Base-by-base conservation (phyloP, 2,888 invertebrate genomes). In the Platypus cylindrus region DNA sequence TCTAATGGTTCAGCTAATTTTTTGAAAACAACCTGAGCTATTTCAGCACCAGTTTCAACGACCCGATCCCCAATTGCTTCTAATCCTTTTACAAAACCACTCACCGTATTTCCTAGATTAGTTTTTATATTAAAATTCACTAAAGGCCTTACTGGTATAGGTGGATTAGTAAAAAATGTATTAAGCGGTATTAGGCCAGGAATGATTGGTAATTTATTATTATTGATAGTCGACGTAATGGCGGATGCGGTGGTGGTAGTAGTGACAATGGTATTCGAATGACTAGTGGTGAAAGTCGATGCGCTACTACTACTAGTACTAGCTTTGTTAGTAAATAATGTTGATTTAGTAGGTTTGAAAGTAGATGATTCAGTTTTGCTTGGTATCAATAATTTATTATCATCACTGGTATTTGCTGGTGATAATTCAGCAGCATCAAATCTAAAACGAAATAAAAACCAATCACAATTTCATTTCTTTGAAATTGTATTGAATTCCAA, bases 11-110 rank as follows among this genome's bases (percentile, higher is more conserved):
- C 38, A 5, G 43, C 36, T 5, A 50, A 40, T 36, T 39, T 50
- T 33, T 44, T 50, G 17, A 50, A 30, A 5, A 62, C 54, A 44
- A 53, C 55, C 31, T 54, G 55, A 16, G 61, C 60, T 32, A 62
- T 49, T 45, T 54, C 51, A 20, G 55, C 54, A 15, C 61, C 59
- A 5, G 58, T 56, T 41, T 51, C 48, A 30, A 60, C 50, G 5
- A 59, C 56, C 39, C 51, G 54, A 7, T 44, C 44, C 3, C 55
- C 52, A 17, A 54, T 34, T 41, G 46, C 48, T 28, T 47, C 48
- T 23, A 54, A 44, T 24, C 52, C 47, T 28, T 48, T 48, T 9
- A 54, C 51, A 5, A 56, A 34, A 17, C 51, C 48, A 55, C 54
- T 55, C 50, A 55, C 55, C 53, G 53, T 53, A 9, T 51, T 49